Conservation (phyloP, 2,113 vertebrate genomes). For the Cyprinus carpio region DNA sequence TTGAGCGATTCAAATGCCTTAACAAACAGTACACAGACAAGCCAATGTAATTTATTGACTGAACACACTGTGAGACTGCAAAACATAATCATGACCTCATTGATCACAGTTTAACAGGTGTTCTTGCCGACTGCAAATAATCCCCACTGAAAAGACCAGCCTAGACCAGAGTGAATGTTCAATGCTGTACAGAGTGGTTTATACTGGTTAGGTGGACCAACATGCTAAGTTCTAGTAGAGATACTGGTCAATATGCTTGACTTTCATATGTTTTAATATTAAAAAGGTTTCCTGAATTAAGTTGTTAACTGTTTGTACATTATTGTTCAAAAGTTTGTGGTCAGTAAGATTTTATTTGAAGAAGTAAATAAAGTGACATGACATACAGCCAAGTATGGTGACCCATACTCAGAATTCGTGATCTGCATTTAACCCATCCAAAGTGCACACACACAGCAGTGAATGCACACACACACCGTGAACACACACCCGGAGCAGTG, state of each 20-base stretch:
- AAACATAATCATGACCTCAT: constrained; percentile 20
- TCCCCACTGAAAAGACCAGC: neutral
- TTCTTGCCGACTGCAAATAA: neutral
- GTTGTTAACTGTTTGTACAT: too few species aligned
- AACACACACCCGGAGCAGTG: too few species aligned
- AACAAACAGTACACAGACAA: neutral
- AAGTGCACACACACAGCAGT: too few species aligned
- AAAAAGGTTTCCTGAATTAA: too few species aligned
- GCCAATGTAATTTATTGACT: neutral
- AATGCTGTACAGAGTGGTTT: constrained; percentile 25
- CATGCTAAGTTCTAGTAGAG: neutral
- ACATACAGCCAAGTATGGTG: too few species aligned
- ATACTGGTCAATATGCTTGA: neutral
- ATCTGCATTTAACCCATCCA: too few species aligned
- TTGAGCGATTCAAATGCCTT: neutral
- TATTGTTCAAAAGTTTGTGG: neutral
- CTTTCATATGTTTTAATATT: too few species aligned
- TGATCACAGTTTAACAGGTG: constrained; percentile 15
- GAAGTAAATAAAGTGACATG: too few species aligned
- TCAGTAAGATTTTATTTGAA: neutral
- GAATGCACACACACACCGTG: too few species aligned
- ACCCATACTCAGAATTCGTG: too few species aligned
- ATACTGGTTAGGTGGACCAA: constrained; percentile 28
- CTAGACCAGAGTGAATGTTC: neutral
- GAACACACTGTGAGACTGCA: constrained; percentile 30